Percentiles rank a stretch among this genome's conserved stretches.
These are phyloP conservation scores for Pygoscelis antarcticus DNA, from an alignment of 2,113 vertebrate species.

Conservation along the genomic window DNA sequence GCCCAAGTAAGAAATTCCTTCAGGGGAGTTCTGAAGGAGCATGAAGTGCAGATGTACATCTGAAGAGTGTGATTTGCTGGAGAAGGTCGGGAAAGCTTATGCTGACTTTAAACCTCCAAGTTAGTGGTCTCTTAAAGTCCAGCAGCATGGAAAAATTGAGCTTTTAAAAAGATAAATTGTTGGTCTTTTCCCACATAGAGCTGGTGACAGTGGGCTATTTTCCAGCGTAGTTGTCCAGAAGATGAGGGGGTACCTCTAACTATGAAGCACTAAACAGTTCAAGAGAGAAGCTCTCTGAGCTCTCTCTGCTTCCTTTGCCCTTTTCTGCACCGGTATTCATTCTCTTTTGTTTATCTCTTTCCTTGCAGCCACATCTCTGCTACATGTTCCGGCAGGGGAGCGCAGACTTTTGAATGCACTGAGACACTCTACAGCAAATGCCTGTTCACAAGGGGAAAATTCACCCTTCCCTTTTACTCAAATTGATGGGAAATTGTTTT, in stretches of 20 bases:
- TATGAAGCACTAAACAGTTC: neutral
- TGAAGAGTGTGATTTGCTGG: neutral
- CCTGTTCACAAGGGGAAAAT: neutral
- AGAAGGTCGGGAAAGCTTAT: neutral
- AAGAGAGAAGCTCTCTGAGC: neutral
- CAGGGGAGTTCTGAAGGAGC: neutral
- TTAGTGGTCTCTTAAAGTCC: neutral
- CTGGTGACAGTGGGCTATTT: neutral
- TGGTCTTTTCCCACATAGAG: neutral
- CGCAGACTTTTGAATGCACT: neutral
- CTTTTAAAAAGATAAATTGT: neutral
- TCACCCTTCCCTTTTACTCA: neutral
- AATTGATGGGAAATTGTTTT: neutral
- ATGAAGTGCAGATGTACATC: neutral
- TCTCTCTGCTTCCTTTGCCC: neutral
- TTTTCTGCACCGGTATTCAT: neutral
- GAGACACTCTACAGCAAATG: neutral
- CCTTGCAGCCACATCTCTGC: neutral
- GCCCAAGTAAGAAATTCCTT: neutral
- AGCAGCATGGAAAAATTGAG: neutral
- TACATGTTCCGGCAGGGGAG: neutral
- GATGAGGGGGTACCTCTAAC: neutral
- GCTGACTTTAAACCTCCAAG: neutral
- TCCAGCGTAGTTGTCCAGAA: neutral
- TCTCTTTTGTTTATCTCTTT: neutral